Percentiles rank a stretch among this genome's conserved stretches.
Conservation (phyloP, 2,113 vertebrate species). For the Indicator indicator region DNA sequence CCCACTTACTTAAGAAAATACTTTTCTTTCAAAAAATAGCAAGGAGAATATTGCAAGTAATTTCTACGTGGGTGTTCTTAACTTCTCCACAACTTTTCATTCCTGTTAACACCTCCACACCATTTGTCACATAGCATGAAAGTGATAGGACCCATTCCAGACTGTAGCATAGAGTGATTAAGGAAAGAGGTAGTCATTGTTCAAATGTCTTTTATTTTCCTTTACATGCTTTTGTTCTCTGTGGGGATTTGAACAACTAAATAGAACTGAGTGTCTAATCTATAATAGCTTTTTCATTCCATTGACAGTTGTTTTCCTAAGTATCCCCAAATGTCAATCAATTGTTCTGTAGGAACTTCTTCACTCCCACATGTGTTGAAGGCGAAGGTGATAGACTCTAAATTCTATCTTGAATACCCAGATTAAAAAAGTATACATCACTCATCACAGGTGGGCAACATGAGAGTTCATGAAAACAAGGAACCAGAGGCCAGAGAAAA, state of each 20-base stretch:
- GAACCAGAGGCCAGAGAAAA: not conserved
- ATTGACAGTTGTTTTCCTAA: not conserved
- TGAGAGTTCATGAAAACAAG: not conserved
- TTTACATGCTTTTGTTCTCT: not conserved
- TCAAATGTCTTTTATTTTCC: not conserved
- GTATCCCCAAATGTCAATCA: not conserved
- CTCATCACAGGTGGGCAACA: not conserved
- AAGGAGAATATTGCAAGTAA: not conserved
- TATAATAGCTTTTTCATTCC: not conserved
- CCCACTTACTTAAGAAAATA: not conserved
- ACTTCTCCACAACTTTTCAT: not conserved
- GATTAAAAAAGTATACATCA: fast-evolving
- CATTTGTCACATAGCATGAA: not conserved
- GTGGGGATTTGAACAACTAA: not conserved
- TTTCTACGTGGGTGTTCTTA: not conserved
- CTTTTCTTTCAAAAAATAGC: not conserved
- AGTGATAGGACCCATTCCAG: not conserved
- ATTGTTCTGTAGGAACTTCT: not conserved
- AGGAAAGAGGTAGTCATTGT: not conserved
- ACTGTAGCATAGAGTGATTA: not conserved
- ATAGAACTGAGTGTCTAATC: not conserved
- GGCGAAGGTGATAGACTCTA: not conserved
- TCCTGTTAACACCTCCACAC: not conserved
- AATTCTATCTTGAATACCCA: not conserved
- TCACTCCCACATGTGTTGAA: not conserved